Conservation (phyloP, 2,797 vertebrate species). For the Girardinus metallicus region DNA sequence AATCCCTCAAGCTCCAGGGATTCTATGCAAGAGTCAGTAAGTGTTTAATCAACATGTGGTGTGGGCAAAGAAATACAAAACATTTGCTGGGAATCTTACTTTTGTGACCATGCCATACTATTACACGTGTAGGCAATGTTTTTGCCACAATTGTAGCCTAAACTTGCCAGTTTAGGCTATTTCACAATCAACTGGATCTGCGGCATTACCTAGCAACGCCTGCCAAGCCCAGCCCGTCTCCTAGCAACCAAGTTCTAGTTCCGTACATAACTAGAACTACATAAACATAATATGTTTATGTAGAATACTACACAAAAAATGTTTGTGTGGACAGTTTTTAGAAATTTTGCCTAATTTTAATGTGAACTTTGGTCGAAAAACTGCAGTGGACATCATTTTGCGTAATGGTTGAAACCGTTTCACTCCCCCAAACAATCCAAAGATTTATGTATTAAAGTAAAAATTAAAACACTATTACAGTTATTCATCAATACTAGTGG, state of each 20-base stretch:
- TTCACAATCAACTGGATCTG: too few relatives aligned
- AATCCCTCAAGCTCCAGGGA: conserved; percentile 38
- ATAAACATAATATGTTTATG: background rate
- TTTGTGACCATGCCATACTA: conserved; percentile 26
- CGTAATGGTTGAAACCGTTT: background rate
- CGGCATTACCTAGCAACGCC: too few relatives aligned
- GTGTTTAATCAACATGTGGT: conserved; percentile 30
- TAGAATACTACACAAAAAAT: too few relatives aligned
- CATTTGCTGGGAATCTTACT: conserved; percentile 36
- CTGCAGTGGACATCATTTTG: background rate
- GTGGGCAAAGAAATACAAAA: conserved; percentile 35
- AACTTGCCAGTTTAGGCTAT: conserved; percentile 24
- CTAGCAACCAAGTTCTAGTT: too few relatives aligned
- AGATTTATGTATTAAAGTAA: too few relatives aligned
- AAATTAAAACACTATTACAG: background rate
- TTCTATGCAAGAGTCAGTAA: conserved; percentile 33
- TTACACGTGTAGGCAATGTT: conserved; percentile 37
- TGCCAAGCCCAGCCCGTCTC: too few relatives aligned
- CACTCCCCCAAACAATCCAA: too few relatives aligned
- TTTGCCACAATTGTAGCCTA: conserved; percentile 52
- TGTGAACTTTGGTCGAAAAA: background rate
- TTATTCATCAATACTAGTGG: background rate
- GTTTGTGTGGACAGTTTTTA: background rate
- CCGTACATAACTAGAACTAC: too few relatives aligned
- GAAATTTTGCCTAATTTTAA: background rate